Percentiles rank a stretch among this genome's conserved stretches.
Conservation (phyloP, 2,888 invertebrate species). For the Seira musarum region DNA sequence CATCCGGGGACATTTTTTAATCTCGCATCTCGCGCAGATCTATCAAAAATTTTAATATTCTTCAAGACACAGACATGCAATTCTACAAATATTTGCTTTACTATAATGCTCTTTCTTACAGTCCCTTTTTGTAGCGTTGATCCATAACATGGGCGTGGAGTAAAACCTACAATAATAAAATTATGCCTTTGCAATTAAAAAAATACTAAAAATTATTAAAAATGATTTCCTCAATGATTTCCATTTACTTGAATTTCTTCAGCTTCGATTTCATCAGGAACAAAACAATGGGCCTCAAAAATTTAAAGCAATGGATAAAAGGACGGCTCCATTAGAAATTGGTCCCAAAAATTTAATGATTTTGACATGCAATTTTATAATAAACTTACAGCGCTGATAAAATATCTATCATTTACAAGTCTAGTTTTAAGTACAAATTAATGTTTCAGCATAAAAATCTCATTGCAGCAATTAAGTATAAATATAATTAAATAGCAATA, state of each 20-base stretch:
- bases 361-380: no score
- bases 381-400: constrained; percentile 22
- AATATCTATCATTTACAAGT: constrained; percentile 23
- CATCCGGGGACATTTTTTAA: constrained; percentile 25
- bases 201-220: no score
- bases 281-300: constrained; percentile 30
- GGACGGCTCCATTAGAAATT: no score
- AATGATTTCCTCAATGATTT: no score
- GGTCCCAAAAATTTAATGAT: no score
- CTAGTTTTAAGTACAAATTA: background rate
- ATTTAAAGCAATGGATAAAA: background rate
- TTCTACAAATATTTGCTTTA: background rate
- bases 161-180: no score
- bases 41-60: no score
- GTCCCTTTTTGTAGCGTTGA: background rate
- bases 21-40: background rate
- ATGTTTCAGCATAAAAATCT: background rate
- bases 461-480: background rate
- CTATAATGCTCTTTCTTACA: constrained; percentile 1
- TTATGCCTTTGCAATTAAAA: no score
- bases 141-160: constrained; percentile 29
- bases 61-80: background rate
- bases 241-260: no score
- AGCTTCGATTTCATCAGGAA: background rate
- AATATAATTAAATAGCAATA: background rate